A percentile compares a stretch with the other conserved stretches of the same genome.
phyloP scores from a whole-genome alignment of 2,797 vertebrate species.

The Meriones psammophilus region DNA sequence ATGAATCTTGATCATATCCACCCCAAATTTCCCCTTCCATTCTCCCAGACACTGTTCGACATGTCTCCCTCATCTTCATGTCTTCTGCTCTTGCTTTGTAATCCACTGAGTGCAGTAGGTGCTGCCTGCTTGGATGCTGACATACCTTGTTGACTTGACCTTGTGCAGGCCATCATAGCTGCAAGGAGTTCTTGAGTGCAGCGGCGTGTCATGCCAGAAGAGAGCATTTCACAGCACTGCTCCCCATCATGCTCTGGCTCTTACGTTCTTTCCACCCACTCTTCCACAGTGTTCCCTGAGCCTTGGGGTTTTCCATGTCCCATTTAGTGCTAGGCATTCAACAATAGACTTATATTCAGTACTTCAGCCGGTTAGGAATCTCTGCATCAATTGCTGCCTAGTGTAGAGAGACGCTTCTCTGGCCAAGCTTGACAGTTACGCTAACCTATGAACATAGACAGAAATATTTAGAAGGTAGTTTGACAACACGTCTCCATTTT shows the following conservation, averaged over 20 bases:
- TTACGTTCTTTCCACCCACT: no score
- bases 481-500: background rate
- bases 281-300: background rate
- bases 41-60: background rate
- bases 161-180: background rate
- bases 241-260: background rate
- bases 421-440: background rate
- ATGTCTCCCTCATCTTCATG: background rate
- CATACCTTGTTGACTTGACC: background rate
- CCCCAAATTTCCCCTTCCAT: no score
- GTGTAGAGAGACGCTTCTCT: background rate
- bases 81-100: background rate
- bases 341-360: background rate
- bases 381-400: background rate
- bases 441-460: background rate
- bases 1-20: background rate
- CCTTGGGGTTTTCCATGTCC: background rate
- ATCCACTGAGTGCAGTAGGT: background rate
- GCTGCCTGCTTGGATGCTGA: background rate
- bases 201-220: no score
- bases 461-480: background rate
- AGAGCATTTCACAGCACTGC: background rate
- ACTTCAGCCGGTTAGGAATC: background rate
- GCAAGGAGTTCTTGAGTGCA: background rate
- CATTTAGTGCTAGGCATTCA: background rate